Evolutionary conservation across 1,140 invertebrate species (phyloP), one percentile per base, ranked within the genome.

Genomic region (Campoletis sonorensis): DNA sequence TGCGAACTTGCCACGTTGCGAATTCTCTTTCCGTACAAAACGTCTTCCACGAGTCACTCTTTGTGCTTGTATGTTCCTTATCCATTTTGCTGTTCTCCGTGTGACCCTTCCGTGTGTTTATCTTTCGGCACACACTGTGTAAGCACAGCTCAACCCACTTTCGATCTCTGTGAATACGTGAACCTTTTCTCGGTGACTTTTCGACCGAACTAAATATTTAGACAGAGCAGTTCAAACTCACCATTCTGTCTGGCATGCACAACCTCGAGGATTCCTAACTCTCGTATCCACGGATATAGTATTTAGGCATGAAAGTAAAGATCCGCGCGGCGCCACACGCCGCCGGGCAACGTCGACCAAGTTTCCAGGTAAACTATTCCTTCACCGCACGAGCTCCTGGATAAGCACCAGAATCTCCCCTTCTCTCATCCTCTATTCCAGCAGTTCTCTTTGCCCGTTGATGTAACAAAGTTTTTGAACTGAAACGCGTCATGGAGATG

Each of bases 401-500:
- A 27, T 33, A 70, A 70, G 27, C 10, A 70, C 30, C n/a, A 15
- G 67, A 33, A 30, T 70, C 27, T 70, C 30, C 30, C 26, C 18
- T 33, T 23, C 61, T 64, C 61, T 64, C 23, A 15, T 26, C 21
- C 23, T 64, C 51, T 54, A n/a, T 64, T 23, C 27, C 61, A 15
- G 4, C 8, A 15, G 21, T 26, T 64, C 61, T 26, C 73, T 21
- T 27, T 10, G 21, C 16, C 2, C 27, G 18, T 30, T 37, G 61
- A 23, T 21, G 61, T 67, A 23, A 64, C 26, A 26, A 78, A 78
- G 76, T 78, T 78, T 67, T 78, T 78, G 76, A 64, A 67, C 30
- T 40, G 30, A 37, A 26, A n/a, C 21, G 26, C 40, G 58, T 51
- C 37, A 13, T 26, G 58, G 21, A 78, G 15, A 67, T 77, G 73